phyloP scores from a whole-genome alignment of 53 echinoderm and acorn worm species.

The Holothuria scabra region DNA sequence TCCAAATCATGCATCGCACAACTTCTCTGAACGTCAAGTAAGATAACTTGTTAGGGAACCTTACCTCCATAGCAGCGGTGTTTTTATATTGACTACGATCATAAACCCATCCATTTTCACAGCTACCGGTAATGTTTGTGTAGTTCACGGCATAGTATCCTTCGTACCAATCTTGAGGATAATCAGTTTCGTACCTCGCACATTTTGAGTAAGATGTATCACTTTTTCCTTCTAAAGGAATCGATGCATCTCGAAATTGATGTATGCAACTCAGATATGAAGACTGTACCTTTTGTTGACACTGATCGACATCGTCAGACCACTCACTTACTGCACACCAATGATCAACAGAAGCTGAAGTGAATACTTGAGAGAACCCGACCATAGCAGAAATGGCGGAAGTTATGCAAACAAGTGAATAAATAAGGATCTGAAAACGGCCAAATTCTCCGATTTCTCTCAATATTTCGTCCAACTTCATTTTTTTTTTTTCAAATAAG shows the following conservation, averaged over 20 bases:
- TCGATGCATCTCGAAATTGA: not conserved
- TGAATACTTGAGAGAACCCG: slow-evolving; percentile 5
- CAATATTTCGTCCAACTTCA: slow-evolving; percentile 5
- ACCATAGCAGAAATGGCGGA: not conserved
- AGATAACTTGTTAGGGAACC: not conserved
- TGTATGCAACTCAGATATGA: not conserved
- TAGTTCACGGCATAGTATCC: not conserved
- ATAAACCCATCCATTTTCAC: slow-evolving; percentile 19
- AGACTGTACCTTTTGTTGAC: not conserved
- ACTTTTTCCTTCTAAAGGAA: not conserved
- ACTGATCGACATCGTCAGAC: not conserved
- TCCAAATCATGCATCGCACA: too few relatives aligned
- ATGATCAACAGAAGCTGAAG: slow-evolving; percentile 3
- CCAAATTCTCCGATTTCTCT: slow-evolving; percentile 16
- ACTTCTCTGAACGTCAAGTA: too few relatives aligned
- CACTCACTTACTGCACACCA: slow-evolving; percentile 39
- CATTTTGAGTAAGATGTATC: not conserved
- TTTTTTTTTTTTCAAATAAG: not conserved
- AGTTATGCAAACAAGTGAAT: slow-evolving; percentile 4
- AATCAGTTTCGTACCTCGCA: not conserved
- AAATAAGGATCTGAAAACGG: not conserved
- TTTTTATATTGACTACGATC: not conserved
- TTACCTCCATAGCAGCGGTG: slow-evolving; percentile 17
- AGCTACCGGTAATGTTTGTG: not conserved
- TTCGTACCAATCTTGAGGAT: not conserved